Base-by-base conservation (phyloP, 2,797 vertebrate genomes). In the Sebastes hubbsi region DNA sequence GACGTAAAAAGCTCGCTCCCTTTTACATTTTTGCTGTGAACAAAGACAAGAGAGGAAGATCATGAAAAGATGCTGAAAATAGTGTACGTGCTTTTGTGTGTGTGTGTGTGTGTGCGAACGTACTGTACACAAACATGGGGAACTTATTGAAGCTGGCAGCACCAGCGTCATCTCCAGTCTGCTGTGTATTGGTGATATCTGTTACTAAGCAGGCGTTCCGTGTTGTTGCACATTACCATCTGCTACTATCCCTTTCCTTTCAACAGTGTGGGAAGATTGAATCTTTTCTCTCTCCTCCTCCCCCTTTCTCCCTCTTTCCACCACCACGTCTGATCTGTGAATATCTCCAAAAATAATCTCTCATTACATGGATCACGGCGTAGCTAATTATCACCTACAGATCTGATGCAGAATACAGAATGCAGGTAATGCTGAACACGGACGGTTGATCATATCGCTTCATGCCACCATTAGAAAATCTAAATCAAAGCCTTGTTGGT, bases 211-310 rank as follows among this genome's bases (percentile, higher is more conserved):
- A 88, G 87, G 81, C 80, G 65, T 77, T 85, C 72, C 38, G 30
- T 88, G 89, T 93, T 92, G 85, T 89, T 86, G 85, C 83, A 90
- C 88, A 87, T 89, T 85, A 87, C 91, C 92, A 94, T 94, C 93
- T 95, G 92, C 83, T 93, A 84, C 90, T 82, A 81, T 87, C 72
- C 55, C 67, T 85, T 82, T 80, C 61, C 80, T 82, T 92, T 89
- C 92, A 92, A 92, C 87, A 89, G 88, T 75, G 90, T 87, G 91
- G 90, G 91, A 86, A 90, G 88, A 94, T 67, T 80, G 80, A 72
- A 82, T 87, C 82, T 78, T 77, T 70, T 80, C 72, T 52, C 12
- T 52, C 18, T 30, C 58, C 62, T 12, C 55, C 75, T 52, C 46
- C 49, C 42, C 49, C 61, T 65, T 58, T 67, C 68, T 77, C 18